These are phyloP conservation scores for Diabrotica balteata DNA, from an alignment of 2,888 invertebrate species.

Conservation along the genomic window DNA sequence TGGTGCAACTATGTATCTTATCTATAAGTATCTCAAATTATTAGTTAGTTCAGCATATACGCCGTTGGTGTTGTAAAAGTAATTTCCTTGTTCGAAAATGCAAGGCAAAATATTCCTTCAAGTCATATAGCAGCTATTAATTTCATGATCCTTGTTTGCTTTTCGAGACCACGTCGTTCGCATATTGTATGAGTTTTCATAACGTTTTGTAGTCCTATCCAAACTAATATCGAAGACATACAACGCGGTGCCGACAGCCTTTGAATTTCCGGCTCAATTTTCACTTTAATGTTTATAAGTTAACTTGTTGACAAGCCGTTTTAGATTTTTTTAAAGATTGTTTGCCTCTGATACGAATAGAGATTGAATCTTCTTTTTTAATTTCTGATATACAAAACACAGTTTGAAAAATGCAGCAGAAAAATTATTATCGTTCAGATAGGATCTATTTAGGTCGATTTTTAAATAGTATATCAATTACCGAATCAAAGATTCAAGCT, in stretches of 20 bases:
- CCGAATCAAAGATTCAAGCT: too few relatives aligned
- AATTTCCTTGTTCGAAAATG: conserved; percentile 16
- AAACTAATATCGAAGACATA: conserved; percentile 31
- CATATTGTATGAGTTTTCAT: conserved; percentile 35
- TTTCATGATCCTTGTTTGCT: conserved; percentile 34
- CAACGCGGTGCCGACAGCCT: conserved; percentile 25
- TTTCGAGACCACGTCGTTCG: conserved; percentile 33
- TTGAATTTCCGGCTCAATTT: conserved; percentile 26
- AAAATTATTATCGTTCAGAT: too few relatives aligned
- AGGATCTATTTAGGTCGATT: too few relatives aligned
- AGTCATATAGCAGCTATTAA: conserved; percentile 33
- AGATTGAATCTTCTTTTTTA: too few relatives aligned
- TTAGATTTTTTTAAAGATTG: neutral
- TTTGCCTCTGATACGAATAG: too few relatives aligned
- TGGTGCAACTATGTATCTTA: too few relatives aligned
- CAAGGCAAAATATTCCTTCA: conserved; percentile 26
- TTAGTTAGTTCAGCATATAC: conserved; percentile 3
- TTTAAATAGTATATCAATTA: too few relatives aligned
- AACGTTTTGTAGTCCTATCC: conserved; percentile 33
- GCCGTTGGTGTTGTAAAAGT: conserved; percentile 12
- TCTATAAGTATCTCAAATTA: neutral
- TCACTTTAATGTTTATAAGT: conserved; percentile 17
- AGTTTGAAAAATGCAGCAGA: too few relatives aligned
- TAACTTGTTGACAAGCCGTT: conserved; percentile 17
- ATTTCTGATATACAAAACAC: too few relatives aligned